phyloP scores from a whole-genome alignment of 2,797 vertebrate species.

The Chiloscyllium punctatum region DNA sequence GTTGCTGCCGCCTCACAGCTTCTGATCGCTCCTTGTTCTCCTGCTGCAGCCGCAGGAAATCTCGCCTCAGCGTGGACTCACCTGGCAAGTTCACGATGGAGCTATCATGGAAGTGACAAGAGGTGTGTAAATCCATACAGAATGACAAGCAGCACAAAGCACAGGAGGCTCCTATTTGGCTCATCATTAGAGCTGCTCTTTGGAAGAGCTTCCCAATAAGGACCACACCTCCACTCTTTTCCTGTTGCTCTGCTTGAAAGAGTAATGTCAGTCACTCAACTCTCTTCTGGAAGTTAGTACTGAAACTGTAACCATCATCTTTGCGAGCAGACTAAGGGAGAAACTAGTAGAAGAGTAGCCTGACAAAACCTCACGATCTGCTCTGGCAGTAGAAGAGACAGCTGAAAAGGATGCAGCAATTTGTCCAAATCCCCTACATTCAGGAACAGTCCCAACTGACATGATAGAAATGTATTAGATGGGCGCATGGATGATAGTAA shows the following conservation, averaged over 20 bases:
- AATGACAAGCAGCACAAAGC: not conserved
- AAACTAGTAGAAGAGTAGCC: not conserved
- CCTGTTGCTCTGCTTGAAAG: not conserved
- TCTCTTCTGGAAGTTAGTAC: not conserved
- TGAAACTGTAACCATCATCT: not conserved
- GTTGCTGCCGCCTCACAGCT: conserved; percentile 70
- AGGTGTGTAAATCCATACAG: not conserved
- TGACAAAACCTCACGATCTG: not conserved
- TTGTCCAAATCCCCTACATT: not conserved
- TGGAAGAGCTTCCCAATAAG: not conserved
- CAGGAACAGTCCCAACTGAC: not conserved
- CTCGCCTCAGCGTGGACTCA: conserved; percentile 80
- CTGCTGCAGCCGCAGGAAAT: conserved; percentile 86
- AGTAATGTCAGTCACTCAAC: not conserved
- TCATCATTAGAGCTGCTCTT: not conserved
- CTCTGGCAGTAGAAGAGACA: not conserved
- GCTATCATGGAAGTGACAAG: conserved; percentile 51
- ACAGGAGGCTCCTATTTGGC: not conserved
- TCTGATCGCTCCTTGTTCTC: conserved; percentile 85
- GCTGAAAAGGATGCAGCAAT: not conserved
- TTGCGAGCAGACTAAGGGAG: not conserved
- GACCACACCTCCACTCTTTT: not conserved
- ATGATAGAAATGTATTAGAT: no score
- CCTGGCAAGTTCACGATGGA: conserved; percentile 88
- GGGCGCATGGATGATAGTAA: no score